Conservation (phyloP, 2,113 vertebrate species). For the Oplegnathus fasciatus region DNA sequence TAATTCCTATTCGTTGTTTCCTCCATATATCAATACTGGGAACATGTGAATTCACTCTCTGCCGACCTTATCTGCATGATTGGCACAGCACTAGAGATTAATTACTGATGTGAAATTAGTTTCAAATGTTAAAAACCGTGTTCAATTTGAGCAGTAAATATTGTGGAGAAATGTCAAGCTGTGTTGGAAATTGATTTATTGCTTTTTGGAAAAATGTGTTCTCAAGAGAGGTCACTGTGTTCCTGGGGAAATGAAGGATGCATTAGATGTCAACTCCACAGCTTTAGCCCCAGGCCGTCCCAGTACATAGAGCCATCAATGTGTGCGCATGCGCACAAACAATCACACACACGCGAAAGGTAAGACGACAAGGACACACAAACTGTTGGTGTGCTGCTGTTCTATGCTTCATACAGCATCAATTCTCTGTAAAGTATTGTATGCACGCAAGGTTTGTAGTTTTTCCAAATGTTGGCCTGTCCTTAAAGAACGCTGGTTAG, state of each 20-base stretch:
- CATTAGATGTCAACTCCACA: conserved; percentile 73
- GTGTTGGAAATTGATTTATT: conserved; percentile 81
- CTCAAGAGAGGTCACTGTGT: conserved; percentile 71
- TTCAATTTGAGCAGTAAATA: conserved; percentile 78
- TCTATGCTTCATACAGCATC: neutral
- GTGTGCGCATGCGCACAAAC: neutral
- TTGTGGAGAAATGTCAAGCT: conserved; percentile 76
- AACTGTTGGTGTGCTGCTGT: neutral
- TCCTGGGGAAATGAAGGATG: conserved; percentile 78
- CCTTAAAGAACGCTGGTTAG: neutral
- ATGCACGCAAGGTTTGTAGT: neutral
- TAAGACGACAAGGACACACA: conserved; percentile 22
- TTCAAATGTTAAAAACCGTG: conserved; percentile 81
- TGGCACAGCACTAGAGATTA: conserved; percentile 60
- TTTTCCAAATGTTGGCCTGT: neutral
- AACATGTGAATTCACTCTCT: neutral
- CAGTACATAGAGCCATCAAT: conserved; percentile 21
- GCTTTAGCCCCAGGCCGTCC: conserved; percentile 68
- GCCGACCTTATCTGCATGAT: conserved; percentile 10
- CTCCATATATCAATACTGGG: neutral
- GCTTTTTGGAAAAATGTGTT: conserved; percentile 71
- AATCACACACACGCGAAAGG: conserved; percentile 16
- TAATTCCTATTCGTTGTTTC: neutral
- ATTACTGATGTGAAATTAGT: conserved; percentile 71
- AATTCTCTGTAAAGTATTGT: neutral